phyloP scores from a whole-genome alignment of 2,888 invertebrate species.

The Scaptomyza reducta region DNA sequence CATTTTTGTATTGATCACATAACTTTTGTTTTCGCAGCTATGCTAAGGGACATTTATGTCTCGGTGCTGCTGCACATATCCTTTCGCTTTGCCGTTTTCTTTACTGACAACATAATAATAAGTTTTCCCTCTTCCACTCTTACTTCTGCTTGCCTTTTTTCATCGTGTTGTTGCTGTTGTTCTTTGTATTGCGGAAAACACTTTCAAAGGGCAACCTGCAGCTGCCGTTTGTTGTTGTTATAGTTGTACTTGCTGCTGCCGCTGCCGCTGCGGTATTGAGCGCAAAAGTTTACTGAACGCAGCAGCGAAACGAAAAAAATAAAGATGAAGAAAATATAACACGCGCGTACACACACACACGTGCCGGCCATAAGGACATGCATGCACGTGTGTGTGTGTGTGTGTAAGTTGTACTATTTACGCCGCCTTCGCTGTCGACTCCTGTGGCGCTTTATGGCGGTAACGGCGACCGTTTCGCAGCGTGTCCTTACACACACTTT shows the following conservation, averaged over 20 bases:
- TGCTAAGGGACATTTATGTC: conserved; percentile 21
- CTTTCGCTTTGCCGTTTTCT: conserved; percentile 43
- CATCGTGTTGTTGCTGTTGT: conserved; percentile 35
- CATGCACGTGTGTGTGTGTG: conserved; percentile 19
- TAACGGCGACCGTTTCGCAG: conserved; percentile 65
- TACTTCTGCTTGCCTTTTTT: conserved; percentile 12
- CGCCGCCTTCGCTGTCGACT: conserved; percentile 60
- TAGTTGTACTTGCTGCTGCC: conserved; percentile 24
- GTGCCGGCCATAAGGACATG: conserved; percentile 41
- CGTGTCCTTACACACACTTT: conserved; percentile 80
- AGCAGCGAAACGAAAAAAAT: conserved; percentile 18
- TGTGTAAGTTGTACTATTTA: conserved; percentile 60
- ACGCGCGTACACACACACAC: conserved; percentile 33
- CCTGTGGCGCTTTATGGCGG: conserved; percentile 68
- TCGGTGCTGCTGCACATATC: conserved; percentile 32
- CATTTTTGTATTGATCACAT: conserved; percentile 26
- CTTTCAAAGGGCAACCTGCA: conserved; percentile 77
- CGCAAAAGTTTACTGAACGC: conserved; percentile 74
- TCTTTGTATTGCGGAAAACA: conserved; percentile 54
- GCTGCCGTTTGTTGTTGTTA: conserved; percentile 45
- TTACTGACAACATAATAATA: conserved; percentile 78
- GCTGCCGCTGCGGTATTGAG: conserved; percentile 68
- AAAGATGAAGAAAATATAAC: conserved; percentile 58
- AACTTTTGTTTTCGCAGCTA: conserved; percentile 15
- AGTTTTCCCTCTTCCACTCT: conserved; percentile 52